Percentiles rank a stretch among this genome's conserved stretches.
Evolutionary conservation across 1,140 invertebrate genomes (phyloP).

Genomic region (Homalodisca vitripennis): DNA sequence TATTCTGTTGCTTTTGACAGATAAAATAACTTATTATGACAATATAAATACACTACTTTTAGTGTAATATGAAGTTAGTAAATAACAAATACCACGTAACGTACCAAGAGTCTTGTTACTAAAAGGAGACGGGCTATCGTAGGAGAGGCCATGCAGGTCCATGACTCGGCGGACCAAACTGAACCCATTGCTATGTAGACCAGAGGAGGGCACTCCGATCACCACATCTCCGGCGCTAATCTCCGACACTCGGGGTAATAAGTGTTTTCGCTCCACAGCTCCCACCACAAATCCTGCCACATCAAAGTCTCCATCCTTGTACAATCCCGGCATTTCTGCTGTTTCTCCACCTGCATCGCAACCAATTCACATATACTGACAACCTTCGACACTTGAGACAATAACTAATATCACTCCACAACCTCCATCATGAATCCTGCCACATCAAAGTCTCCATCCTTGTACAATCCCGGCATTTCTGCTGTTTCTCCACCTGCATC

Average conservation of each 20-base stretch:
- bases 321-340: conserved; percentile 96
- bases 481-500: too few species aligned
- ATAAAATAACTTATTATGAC: too few species aligned
- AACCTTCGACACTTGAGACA: too few species aligned
- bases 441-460: too few species aligned
- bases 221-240: conserved; percentile 79
- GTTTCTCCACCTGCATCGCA: conserved; percentile 79
- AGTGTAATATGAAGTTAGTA: too few species aligned
- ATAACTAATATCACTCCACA: too few species aligned
- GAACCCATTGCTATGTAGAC: conserved; percentile 96
- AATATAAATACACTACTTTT: too few species aligned
- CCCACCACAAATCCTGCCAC: conserved; percentile 95
- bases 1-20: too few species aligned
- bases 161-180: conserved; percentile 89
- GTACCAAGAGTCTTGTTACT: conserved; percentile 49
- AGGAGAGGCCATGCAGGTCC: conserved; percentile 61
- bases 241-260: conserved; percentile 70
- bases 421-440: too few species aligned
- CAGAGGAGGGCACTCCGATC: conserved; percentile 78
- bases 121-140: conserved; percentile 75
- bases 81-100: too few species aligned
- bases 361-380: not conserved
- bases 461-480: too few species aligned
- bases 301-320: conserved; percentile 84
- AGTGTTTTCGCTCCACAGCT: conserved; percentile 72